Conservation (phyloP, 2,797 vertebrate genomes). For the Cetoscarus ocellatus region DNA sequence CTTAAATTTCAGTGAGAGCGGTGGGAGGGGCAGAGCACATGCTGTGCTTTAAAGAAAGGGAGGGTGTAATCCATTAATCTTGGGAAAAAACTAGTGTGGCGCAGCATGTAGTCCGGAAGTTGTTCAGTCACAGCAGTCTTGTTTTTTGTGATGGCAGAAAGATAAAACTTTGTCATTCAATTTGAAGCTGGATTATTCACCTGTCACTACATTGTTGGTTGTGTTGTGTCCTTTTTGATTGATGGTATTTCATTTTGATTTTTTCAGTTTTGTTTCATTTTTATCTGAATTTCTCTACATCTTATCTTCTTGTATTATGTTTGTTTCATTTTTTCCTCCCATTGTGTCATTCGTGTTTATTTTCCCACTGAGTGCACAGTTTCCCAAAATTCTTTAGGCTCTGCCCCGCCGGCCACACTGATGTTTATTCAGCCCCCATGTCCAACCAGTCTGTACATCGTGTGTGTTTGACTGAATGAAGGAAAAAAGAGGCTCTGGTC, state of each 20-base stretch:
- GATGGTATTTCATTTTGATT: background rate
- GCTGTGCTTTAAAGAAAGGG: no score
- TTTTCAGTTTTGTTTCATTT: slow-evolving; percentile 23
- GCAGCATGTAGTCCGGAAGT: no score
- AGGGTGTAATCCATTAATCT: no score
- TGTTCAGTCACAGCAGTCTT: no score
- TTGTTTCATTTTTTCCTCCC: slow-evolving; percentile 71
- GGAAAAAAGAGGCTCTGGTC: slow-evolving; percentile 45
- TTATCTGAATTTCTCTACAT: slow-evolving; percentile 27
- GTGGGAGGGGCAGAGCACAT: no score
- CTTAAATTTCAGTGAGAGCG: no score
- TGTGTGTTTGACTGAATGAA: slow-evolving; percentile 41
- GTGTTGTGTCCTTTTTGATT: background rate
- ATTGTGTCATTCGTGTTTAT: slow-evolving; percentile 76
- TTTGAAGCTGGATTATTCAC: no score
- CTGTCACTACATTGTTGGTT: background rate
- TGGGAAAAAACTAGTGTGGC: no score
- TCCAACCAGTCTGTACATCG: slow-evolving; percentile 49
- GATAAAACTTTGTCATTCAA: no score
- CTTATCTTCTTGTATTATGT: slow-evolving; percentile 49
- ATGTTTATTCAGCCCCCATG: slow-evolving; percentile 63
- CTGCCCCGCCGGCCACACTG: slow-evolving; percentile 16
- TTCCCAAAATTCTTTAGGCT: slow-evolving; percentile 64
- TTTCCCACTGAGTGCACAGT: slow-evolving; percentile 61
- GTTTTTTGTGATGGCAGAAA: no score